Conservation (phyloP, 2,888 invertebrate genomes). For the Latrodectus elegans region DNA sequence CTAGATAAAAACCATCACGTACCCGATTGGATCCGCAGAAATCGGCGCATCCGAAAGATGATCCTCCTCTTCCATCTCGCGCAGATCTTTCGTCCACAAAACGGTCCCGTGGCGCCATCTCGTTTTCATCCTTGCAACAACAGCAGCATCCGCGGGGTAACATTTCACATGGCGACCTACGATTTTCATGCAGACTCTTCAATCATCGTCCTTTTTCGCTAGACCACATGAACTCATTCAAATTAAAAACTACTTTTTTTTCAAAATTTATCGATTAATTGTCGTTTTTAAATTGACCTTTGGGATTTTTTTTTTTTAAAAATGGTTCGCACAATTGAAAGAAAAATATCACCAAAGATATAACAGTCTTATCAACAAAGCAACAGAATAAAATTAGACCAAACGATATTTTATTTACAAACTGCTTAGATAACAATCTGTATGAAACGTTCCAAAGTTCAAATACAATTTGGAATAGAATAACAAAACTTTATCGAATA, state of each 20-base stretch:
- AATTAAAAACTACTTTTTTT: not conserved
- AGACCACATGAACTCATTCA: not conserved
- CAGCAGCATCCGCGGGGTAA: slow-evolving; percentile 60
- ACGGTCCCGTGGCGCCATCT: slow-evolving; percentile 66
- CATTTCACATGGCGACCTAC: slow-evolving; percentile 28
- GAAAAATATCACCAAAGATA: not conserved
- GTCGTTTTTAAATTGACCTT: not conserved
- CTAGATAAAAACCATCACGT: slow-evolving; percentile 17
- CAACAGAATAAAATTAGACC: too few relatives aligned
- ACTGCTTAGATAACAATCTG: too few relatives aligned
- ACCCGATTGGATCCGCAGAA: slow-evolving; percentile 62
- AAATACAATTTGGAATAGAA: too few relatives aligned
- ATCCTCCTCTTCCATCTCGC: slow-evolving; percentile 26
- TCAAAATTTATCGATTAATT: not conserved
- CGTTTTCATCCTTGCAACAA: slow-evolving; percentile 64
- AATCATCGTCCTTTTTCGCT: not conserved
- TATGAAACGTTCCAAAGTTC: too few relatives aligned
- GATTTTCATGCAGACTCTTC: not conserved
- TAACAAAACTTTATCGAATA: too few relatives aligned
- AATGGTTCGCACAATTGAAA: not conserved
- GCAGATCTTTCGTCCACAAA: slow-evolving; percentile 31
- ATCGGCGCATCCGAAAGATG: slow-evolving; percentile 55
- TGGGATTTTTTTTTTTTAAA: not conserved
- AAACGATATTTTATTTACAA: too few relatives aligned
- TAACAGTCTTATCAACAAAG: not conserved